Percentiles rank a stretch among this genome's conserved stretches.
Evolutionary conservation across 2,113 vertebrate species (phyloP).

Genomic region (Cricetomys ansorgei): DNA sequence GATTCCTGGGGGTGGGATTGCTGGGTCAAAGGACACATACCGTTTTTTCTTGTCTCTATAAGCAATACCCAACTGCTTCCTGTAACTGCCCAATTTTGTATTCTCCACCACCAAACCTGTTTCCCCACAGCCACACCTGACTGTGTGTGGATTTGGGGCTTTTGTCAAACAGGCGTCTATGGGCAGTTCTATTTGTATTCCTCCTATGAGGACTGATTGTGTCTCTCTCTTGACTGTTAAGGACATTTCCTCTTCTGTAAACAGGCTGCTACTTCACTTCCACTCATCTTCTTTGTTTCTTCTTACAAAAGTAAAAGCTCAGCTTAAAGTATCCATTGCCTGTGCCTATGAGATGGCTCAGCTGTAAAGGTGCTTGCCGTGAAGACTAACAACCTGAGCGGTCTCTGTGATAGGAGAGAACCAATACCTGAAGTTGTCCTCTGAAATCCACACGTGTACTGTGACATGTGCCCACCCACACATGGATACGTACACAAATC

Average conservation of each 20-base stretch:
- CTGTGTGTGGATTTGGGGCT: not conserved
- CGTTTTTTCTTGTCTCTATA: not conserved
- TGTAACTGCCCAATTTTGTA: not conserved
- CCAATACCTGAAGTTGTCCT: not conserved
- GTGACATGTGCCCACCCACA: not conserved
- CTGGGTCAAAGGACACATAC: not conserved
- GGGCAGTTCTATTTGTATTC: not conserved
- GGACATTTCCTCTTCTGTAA: not conserved
- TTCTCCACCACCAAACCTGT: not conserved
- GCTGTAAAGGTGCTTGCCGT: not conserved
- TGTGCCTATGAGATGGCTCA: not conserved
- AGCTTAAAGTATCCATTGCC: not conserved
- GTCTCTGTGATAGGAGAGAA: not conserved
- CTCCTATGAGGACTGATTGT: not conserved
- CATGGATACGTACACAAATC: not conserved
- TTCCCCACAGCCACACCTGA: not conserved
- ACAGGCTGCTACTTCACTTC: not conserved
- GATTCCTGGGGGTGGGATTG: not conserved
- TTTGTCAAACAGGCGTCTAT: not conserved
- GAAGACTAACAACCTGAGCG: not conserved
- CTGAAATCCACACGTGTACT: not conserved
- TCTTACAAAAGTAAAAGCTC: not conserved
- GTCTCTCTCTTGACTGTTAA: not conserved
- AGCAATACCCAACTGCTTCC: not conserved
- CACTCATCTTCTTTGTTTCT: not conserved